phyloP scores from a whole-genome alignment of 2,888 invertebrate species.

The Lypha dubia region DNA sequence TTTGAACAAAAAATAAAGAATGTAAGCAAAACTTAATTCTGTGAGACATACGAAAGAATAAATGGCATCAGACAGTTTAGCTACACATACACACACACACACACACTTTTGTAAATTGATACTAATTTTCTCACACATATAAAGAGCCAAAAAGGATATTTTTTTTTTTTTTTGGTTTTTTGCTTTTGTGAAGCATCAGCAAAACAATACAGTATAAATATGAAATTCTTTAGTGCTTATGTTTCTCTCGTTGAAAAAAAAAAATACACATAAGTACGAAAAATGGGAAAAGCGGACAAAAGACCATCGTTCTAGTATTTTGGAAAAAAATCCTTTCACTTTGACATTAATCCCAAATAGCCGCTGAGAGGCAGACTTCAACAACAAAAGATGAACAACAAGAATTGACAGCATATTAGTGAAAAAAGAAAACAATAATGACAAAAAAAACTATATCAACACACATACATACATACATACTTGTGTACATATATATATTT shows the following conservation, averaged over 20 bases:
- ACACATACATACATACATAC: too few species aligned
- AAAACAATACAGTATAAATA: constrained; percentile 64
- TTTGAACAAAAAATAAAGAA: constrained; percentile 29
- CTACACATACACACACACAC: not conserved
- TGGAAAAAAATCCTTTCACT: constrained; percentile 72
- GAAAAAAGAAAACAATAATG: constrained; percentile 29
- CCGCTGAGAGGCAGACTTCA: constrained; percentile 72
- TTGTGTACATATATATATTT: constrained; percentile 7
- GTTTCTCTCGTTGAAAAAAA: constrained; percentile 34
- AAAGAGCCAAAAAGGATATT: constrained; percentile 40
- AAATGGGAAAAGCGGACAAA: constrained; percentile 45
- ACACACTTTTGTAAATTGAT: constrained; percentile 17
- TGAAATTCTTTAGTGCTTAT: constrained; percentile 66
- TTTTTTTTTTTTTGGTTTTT: constrained; percentile 32
- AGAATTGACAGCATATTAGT: constrained; percentile 70
- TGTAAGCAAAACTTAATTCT: constrained; percentile 59
- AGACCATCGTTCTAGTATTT: constrained; percentile 62
- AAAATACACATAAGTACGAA: constrained; percentile 14
- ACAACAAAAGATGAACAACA: constrained; percentile 70
- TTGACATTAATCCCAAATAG: constrained; percentile 74
- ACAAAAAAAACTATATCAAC: constrained; percentile 39
- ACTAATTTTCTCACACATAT: constrained; percentile 27
- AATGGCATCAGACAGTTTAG: constrained; percentile 58
- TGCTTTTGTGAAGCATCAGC: constrained; percentile 52
- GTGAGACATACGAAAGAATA: constrained; percentile 47